Percentiles rank a stretch among this genome's conserved stretches.
phyloP scores from a whole-genome alignment of 2,888 invertebrate species.

The Congeria kusceri region DNA sequence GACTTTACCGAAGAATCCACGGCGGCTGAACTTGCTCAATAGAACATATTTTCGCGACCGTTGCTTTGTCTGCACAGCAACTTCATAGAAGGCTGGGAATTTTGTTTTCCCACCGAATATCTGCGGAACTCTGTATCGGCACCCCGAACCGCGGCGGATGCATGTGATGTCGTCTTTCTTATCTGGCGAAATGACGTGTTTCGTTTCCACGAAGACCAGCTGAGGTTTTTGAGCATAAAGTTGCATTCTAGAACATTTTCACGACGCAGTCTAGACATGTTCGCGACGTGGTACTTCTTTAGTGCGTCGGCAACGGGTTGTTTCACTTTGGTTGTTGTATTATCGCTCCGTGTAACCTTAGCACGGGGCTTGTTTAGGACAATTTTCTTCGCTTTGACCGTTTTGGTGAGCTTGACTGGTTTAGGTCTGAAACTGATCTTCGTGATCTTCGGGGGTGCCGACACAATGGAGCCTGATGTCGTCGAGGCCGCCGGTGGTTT shows the following conservation, averaged over 20 bases:
- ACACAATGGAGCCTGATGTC: neutral
- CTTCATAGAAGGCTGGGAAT: conserved; percentile 68
- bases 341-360: neutral
- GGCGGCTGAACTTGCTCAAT: conserved; percentile 29
- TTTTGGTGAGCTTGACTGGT: conserved; percentile 1
- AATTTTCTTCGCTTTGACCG: conserved; percentile 9
- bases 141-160: neutral
- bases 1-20: conserved; percentile 2
- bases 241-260: conserved; percentile 55
- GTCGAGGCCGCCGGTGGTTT: neutral
- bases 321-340: neutral
- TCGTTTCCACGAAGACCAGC: conserved; percentile 64
- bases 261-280: conserved; percentile 36
- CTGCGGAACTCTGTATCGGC: conserved; percentile 49
- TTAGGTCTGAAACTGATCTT: conserved; percentile 5
- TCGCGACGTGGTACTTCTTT: conserved; percentile 19
- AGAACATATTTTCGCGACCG: conserved; percentile 31
- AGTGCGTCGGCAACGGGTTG: neutral
- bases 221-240: conserved; percentile 51
- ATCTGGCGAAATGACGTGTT: conserved; percentile 37
- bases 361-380: neutral
- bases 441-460: neutral
- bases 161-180: neutral
- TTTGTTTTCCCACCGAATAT: conserved; percentile 61
- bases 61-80: conserved; percentile 57